Conservation (phyloP, 2,888 invertebrate genomes). For the Agriopis marginaria region DNA sequence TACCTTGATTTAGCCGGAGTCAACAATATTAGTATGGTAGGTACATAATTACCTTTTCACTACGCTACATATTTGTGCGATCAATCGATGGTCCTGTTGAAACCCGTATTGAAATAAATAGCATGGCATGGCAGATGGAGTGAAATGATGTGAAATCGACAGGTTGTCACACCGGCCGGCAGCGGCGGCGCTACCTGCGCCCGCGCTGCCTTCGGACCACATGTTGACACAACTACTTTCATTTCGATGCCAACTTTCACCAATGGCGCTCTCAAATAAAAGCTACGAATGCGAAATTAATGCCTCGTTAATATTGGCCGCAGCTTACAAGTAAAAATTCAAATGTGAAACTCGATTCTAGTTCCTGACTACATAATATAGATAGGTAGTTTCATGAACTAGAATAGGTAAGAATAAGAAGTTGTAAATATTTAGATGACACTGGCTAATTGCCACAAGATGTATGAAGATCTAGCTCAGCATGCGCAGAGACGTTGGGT, state of each 20-base stretch:
- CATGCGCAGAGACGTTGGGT: too few relatives aligned
- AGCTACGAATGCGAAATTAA: conserved; percentile 75
- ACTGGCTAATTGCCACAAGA: too few relatives aligned
- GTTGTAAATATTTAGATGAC: too few relatives aligned
- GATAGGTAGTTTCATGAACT: too few relatives aligned
- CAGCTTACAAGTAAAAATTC: conserved; percentile 29
- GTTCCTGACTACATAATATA: not conserved
- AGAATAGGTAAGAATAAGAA: not conserved
- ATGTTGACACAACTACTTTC: conserved; percentile 83
- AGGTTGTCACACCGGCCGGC: conserved; percentile 61
- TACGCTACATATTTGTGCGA: not conserved
- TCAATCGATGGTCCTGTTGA: not conserved
- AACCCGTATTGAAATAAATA: conserved; percentile 15
- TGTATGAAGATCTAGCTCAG: too few relatives aligned
- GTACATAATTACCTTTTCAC: not conserved
- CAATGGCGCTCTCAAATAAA: conserved; percentile 75
- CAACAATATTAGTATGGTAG: too few relatives aligned
- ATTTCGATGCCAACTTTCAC: conserved; percentile 83
- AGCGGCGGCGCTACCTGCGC: conserved; percentile 40
- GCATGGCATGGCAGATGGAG: conserved; percentile 39
- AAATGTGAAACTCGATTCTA: conserved; percentile 25
- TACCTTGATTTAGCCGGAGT: too few relatives aligned
- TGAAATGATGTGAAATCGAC: conserved; percentile 76
- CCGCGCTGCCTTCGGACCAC: conserved; percentile 59
- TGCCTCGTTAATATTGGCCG: conserved; percentile 39